Evolutionary conservation across 2,797 vertebrate species (phyloP).

Genomic region (Hozukius guyotensis): DNA sequence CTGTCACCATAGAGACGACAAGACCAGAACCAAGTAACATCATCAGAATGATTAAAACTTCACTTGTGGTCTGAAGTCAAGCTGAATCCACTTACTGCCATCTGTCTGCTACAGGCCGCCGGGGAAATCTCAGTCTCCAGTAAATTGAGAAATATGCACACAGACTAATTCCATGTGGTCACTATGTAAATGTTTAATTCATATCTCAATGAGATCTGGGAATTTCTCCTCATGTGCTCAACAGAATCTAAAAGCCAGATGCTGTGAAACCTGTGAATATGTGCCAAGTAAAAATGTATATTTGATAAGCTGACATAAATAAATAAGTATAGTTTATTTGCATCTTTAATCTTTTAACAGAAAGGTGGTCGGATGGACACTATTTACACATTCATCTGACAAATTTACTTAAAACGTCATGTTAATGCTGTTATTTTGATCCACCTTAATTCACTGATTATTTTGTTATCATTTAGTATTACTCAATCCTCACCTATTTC

Average conservation of each 20-base stretch:
- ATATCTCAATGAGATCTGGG: conserved; percentile 31
- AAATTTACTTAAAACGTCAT: background rate
- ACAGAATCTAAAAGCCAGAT: conserved; percentile 20
- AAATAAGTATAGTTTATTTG: background rate
- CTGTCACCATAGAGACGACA: conserved; percentile 4
- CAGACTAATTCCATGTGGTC: conserved; percentile 43
- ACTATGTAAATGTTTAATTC: conserved; percentile 58
- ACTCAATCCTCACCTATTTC: background rate
- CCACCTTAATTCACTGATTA: background rate
- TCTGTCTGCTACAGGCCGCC: conserved; percentile 29
- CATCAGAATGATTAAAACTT: conserved; percentile 39
- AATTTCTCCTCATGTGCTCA: conserved; percentile 17
- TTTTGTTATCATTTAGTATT: background rate
- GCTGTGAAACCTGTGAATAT: conserved; percentile 2
- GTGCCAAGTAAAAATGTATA: background rate
- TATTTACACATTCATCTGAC: background rate
- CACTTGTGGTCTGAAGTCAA: conserved; percentile 30
- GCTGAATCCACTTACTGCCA: conserved; percentile 39
- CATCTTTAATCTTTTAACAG: background rate
- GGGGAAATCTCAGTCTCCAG: conserved; percentile 50
- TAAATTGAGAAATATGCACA: conserved; percentile 37
- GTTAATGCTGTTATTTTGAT: background rate
- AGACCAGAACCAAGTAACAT: conserved; percentile 9
- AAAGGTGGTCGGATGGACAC: background rate
- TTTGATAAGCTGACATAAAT: background rate